Percentiles rank a stretch among this genome's conserved stretches.
These are phyloP conservation scores for Troides helena DNA, from an alignment of 2,888 invertebrate species.

Conservation along the genomic window DNA sequence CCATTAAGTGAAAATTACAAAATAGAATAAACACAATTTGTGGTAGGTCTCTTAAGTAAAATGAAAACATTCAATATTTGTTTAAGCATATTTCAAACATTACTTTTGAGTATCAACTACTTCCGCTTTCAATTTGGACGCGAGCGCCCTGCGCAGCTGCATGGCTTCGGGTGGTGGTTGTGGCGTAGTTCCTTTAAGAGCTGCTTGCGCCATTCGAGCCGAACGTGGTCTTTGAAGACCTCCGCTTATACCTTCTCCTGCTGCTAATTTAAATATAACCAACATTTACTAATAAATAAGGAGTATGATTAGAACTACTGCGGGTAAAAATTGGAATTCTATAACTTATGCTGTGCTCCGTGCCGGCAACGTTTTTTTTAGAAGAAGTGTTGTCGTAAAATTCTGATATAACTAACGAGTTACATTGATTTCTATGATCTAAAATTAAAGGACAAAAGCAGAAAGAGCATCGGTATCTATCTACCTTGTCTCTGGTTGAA, in stretches of 20 bases:
- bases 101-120: slow-evolving; percentile 83
- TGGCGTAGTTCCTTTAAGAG: slow-evolving; percentile 79
- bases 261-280: slow-evolving; percentile 9
- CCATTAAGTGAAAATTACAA: neutral
- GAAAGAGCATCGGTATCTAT: too few species aligned
- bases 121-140: slow-evolving; percentile 91
- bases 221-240: slow-evolving; percentile 84
- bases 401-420: too few species aligned
- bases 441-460: too few species aligned
- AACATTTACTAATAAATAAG: neutral
- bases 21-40: neutral
- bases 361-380: too few species aligned
- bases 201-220: slow-evolving; percentile 86
- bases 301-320: too few species aligned
- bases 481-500: neutral
- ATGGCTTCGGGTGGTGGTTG: slow-evolving; percentile 80
- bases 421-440: too few species aligned
- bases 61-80: neutral
- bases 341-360: too few species aligned
- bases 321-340: too few species aligned
- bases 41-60: neutral
- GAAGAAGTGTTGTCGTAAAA: too few species aligned
- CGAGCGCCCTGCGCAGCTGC: slow-evolving; percentile 90
- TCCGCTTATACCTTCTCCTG: slow-evolving; percentile 81
- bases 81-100: slow-evolving; percentile 16